Evolutionary conservation across 1,140 invertebrate genomes (phyloP), one percentile per base, ranked within the genome.

Genomic region (Drosophila guanche): DNA sequence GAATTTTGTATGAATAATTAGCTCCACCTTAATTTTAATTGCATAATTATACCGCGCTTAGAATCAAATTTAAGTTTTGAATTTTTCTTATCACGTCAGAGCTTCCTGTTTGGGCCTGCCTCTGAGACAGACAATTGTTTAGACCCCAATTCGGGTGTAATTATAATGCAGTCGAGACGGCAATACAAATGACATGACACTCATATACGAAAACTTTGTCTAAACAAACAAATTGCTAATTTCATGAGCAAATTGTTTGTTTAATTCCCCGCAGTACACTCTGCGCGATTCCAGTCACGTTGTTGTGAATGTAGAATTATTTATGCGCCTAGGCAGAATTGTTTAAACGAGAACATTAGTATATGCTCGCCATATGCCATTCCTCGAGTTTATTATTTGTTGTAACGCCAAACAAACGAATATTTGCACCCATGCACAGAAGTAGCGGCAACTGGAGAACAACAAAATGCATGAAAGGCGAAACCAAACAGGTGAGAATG

Each of bases 121-220:
- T 74, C 52, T 43, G 25, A 25, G 16, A 12, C 40, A 46, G 58
- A 46, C 58, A 50, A 65, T 85, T 71, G 66, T 72, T 85, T 66
- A 77, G 71, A 58, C 0, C 72, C 76, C 45, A 65, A 80, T 59
- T 70, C 51, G 77, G 53, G 22, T 23, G 57, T 86, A 54, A 85
- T 85, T 86, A 85, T 46, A 63, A 63, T 60, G 23, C 53, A 63
- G 50, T 86, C 80, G 80, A 77, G 77, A 67, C 68, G 10, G 29
- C 67, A 77, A 85, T 85, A 85, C 63, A 74, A 85, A 85, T 77
- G 59, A 67, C 51, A 58, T 10, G 51, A 52, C 43, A 46, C 33
- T 37, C 33, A 37, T 12, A 37, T 37, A 37, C 33, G 33, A 37
- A 37, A 37, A 37, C 25, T 61, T 55, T 43, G 57, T 42, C 20